phyloP scores from a whole-genome alignment of 2,113 vertebrate genomes.

The Morone chrysops region DNA sequence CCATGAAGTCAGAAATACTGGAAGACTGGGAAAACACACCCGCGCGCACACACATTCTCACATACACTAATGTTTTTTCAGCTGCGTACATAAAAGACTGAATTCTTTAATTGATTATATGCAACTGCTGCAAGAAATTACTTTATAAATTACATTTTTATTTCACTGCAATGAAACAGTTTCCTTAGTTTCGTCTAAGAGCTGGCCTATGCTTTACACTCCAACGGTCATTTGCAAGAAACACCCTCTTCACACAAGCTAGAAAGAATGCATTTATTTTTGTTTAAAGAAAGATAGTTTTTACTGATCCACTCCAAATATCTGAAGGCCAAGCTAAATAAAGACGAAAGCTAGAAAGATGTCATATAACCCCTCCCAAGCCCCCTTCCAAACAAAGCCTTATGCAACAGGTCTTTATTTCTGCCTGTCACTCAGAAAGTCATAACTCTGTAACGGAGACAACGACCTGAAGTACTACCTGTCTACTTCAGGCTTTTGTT shows the following conservation, averaged over 20 bases:
- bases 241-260: conserved; percentile 23
- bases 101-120: conserved; percentile 21
- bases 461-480: background rate
- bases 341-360: conserved; percentile 17
- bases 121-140: background rate
- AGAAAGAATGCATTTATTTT: conserved; percentile 44
- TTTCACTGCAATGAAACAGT: conserved; percentile 6
- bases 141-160: conserved; percentile 8
- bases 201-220: background rate
- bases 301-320: conserved; percentile 38
- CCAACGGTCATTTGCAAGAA: conserved; percentile 8
- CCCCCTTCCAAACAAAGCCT: conserved; percentile 30
- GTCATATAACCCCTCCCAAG: conserved; percentile 11
- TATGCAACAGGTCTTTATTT: conserved; percentile 40
- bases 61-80: conserved; percentile 1
- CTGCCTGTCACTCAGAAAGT: conserved; percentile 37
- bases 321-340: conserved; percentile 56
- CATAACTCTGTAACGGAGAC: conserved; percentile 5
- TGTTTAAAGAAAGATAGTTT: conserved; percentile 28
- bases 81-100: conserved; percentile 7
- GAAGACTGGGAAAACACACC: conserved; percentile 2
- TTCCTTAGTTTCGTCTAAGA: conserved; percentile 37
- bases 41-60: background rate
- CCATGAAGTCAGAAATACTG: conserved; percentile 15
- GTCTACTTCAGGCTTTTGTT: background rate